Conservation (phyloP, 1,140 invertebrate genomes). For the Drosophila mauritiana region DNA sequence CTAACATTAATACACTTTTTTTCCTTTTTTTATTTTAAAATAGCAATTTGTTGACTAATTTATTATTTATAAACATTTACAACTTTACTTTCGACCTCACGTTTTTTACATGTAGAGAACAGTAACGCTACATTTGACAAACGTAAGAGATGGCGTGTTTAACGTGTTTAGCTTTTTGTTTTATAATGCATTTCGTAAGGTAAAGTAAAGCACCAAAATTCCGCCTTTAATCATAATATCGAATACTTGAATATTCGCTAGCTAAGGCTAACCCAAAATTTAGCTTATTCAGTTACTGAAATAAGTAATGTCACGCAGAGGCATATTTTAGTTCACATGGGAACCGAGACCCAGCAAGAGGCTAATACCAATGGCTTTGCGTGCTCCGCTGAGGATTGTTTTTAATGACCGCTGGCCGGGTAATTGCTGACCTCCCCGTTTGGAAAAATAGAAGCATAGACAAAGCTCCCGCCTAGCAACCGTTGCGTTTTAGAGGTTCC, state of each 20-base stretch:
- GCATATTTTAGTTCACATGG: conserved; percentile 23
- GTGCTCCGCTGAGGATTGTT: conserved; percentile 56
- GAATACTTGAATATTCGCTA: conserved; percentile 5
- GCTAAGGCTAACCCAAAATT: not conserved
- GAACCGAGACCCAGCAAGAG: conserved; percentile 4
- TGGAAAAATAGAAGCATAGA: conserved; percentile 7
- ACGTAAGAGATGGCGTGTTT: not conserved
- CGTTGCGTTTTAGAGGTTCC: conserved; percentile 53
- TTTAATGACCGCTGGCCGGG: conserved; percentile 50
- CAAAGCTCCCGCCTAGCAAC: conserved; percentile 43
- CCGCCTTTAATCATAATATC: not conserved
- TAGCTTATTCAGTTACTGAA: conserved; percentile 6
- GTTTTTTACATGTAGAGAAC: not conserved
- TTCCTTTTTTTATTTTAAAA: no score
- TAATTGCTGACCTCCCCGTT: conserved; percentile 44
- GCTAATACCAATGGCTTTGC: conserved; percentile 49
- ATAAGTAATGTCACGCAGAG: conserved; percentile 34
- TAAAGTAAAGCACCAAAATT: no score
- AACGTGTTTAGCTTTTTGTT: conserved; percentile 2
- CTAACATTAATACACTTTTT: no score
- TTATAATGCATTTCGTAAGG: not conserved
- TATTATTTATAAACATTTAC: no score
- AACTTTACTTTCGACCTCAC: not conserved
- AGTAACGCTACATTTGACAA: not conserved
- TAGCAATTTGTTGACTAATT: not conserved